phyloP scores from a whole-genome alignment of 2,113 vertebrate species.

The Agapornis roseicollis region DNA sequence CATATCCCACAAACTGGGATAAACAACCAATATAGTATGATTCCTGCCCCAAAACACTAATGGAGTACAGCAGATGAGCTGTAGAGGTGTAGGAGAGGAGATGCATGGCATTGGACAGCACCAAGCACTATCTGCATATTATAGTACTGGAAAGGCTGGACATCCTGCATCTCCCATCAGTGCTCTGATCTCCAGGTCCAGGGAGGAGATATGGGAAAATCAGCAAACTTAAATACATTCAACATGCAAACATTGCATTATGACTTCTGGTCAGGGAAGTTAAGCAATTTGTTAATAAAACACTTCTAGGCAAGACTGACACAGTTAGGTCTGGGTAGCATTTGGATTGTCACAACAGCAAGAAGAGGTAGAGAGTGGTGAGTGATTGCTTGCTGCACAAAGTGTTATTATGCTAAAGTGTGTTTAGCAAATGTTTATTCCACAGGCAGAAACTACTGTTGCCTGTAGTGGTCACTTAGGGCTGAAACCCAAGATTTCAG shows the following conservation, averaged over 20 bases:
- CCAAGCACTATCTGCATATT: neutral
- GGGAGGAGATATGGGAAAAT: neutral
- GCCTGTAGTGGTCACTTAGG: conserved; percentile 53
- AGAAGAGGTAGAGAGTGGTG: neutral
- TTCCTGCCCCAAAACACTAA: neutral
- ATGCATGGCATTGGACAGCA: neutral
- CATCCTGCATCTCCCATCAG: neutral
- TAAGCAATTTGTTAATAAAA: neutral
- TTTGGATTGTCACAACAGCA: neutral
- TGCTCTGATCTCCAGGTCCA: neutral
- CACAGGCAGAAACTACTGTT: conserved; percentile 25
- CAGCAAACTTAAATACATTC: neutral
- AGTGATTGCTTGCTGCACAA: neutral
- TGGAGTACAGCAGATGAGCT: neutral
- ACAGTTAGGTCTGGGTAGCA: neutral
- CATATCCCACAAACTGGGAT: too few relatives aligned
- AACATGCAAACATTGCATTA: neutral
- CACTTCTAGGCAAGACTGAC: neutral
- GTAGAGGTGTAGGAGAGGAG: neutral
- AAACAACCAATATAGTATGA: rapidly evolving
- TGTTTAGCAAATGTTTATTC: conserved; percentile 42
- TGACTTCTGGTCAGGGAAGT: neutral
- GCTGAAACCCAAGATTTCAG: conserved; percentile 69
- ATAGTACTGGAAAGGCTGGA: neutral
- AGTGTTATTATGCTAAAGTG: neutral